phyloP scores from a whole-genome alignment of 2,888 invertebrate genomes.

The Spilosoma lubricipeda region DNA sequence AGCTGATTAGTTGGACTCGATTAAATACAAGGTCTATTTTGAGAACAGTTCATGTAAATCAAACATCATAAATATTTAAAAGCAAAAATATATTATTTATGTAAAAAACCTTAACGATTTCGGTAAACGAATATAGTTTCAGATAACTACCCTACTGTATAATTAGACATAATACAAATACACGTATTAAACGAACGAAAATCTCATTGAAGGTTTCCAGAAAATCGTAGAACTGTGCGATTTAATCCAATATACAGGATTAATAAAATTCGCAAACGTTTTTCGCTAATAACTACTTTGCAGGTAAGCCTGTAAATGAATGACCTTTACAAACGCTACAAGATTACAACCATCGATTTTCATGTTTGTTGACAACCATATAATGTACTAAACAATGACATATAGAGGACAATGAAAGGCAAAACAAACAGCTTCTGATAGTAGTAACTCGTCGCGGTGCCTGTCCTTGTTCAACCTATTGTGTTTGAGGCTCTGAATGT shows the following conservation, averaged over 20 bases:
- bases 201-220: slow-evolving; percentile 7
- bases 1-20: not conserved
- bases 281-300: slow-evolving; percentile 13
- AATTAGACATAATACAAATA: not conserved
- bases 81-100: too few species aligned
- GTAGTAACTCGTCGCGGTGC: slow-evolving; percentile 48
- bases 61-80: slow-evolving; percentile 15
- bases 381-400: slow-evolving; percentile 52
- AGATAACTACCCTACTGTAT: not conserved
- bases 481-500: slow-evolving; percentile 54
- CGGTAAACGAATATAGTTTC: not conserved
- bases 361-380: slow-evolving; percentile 37
- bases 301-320: slow-evolving; percentile 15
- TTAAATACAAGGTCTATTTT: not conserved
- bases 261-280: slow-evolving; percentile 15
- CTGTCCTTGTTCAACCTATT: slow-evolving; percentile 70
- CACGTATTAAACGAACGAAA: slow-evolving; percentile 4
- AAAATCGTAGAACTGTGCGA: slow-evolving; percentile 14
- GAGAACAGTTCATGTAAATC: too few species aligned
- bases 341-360: slow-evolving; percentile 49
- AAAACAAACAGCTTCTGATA: slow-evolving; percentile 60
- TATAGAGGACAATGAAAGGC: slow-evolving; percentile 60
- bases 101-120: too few species aligned
- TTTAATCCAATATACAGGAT: slow-evolving; percentile 25
- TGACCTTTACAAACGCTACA: slow-evolving; percentile 29